Percentiles rank a stretch among this genome's conserved stretches.
Conservation (phyloP, 1,140 invertebrate genomes). For the Cyclina sinensis region DNA sequence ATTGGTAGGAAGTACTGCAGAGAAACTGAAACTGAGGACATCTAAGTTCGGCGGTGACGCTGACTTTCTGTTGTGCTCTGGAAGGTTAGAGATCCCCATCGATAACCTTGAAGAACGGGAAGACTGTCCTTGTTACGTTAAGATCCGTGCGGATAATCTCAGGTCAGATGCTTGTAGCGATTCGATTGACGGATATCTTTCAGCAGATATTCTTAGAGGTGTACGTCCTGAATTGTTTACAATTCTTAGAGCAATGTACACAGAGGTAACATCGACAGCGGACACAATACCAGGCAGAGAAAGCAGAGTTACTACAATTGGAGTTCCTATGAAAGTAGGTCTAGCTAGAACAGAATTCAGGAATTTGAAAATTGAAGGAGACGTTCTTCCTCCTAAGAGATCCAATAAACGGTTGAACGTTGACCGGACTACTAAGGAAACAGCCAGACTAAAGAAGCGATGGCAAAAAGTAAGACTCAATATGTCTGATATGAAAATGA, state of each 20-base stretch:
- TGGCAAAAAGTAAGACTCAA: neutral
- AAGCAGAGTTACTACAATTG: constrained; percentile 13
- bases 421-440: neutral
- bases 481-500: neutral
- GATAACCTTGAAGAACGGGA: constrained; percentile 7
- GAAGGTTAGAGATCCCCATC: constrained; percentile 36
- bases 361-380: constrained; percentile 29
- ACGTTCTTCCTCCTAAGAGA: neutral
- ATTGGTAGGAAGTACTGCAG: constrained; percentile 17
- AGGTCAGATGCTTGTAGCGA: neutral
- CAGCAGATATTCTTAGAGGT: constrained; percentile 29
- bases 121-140: constrained; percentile 20
- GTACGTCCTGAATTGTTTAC: constrained; percentile 47
- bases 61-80: constrained; percentile 43
- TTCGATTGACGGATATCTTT: constrained; percentile 41
- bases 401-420: neutral
- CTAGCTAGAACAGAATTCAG: constrained; percentile 29
- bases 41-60: constrained; percentile 24
- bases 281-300: constrained; percentile 43
- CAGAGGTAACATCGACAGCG: neutral
- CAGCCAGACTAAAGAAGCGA: constrained; percentile 14
- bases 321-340: constrained; percentile 37
- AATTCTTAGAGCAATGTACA: constrained; percentile 21
- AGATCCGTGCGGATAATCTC: constrained; percentile 6
- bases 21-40: constrained; percentile 2